These are phyloP conservation scores for Gavialis gangeticus DNA, from an alignment of 2,113 vertebrate genomes.

Conservation along the genomic window DNA sequence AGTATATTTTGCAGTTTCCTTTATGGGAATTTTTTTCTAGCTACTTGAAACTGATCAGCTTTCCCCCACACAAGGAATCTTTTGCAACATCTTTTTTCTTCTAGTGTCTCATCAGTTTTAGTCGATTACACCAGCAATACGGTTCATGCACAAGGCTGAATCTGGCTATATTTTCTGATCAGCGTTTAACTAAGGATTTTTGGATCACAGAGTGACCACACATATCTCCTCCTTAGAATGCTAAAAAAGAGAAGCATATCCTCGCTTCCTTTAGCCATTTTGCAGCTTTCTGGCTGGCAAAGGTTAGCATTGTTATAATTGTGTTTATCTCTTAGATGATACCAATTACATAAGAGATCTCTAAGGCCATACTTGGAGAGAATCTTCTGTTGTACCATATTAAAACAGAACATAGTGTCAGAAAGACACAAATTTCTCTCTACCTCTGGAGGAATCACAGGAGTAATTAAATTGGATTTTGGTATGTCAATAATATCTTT, in stretches of 20 bases:
- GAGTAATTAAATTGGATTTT: constrained; percentile 77
- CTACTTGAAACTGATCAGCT: background rate
- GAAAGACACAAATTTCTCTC: constrained; percentile 55
- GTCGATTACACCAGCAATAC: background rate
- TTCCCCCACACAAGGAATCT: background rate
- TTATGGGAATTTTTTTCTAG: background rate
- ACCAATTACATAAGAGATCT: constrained; percentile 33
- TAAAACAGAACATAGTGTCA: constrained; percentile 60
- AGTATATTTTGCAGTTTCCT: constrained; percentile 10
- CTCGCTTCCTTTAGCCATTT: background rate
- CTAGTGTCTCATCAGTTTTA: background rate
- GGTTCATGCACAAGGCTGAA: background rate
- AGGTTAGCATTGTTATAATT: background rate
- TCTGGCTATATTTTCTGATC: background rate
- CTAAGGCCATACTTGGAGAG: background rate
- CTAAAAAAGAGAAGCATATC: background rate
- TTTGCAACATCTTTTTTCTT: background rate
- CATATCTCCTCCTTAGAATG: background rate
- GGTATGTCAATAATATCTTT: constrained; percentile 63
- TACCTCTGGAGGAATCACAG: constrained; percentile 58
- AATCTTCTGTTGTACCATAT: constrained; percentile 63
- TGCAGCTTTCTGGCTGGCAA: background rate
- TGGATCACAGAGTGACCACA: background rate
- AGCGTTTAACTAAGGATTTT: background rate
- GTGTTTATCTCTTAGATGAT: background rate